Base-by-base conservation (phyloP, 2,797 vertebrate genomes). In the Petrocephalus sullivani region DNA sequence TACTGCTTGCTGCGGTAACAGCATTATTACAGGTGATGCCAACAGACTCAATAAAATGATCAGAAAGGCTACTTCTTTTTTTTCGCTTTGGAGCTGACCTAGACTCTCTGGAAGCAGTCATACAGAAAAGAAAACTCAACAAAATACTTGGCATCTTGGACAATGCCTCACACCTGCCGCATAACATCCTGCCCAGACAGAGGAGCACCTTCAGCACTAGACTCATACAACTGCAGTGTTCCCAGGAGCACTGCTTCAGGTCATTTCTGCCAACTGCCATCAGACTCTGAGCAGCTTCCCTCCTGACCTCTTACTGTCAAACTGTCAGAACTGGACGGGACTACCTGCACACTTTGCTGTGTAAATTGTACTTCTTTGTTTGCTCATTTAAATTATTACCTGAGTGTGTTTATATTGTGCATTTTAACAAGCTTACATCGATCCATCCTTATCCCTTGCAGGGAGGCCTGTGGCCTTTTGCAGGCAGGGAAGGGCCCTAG, bases 301-400 rank as follows among this genome's bases (percentile, higher is more conserved):
- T 78, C 37, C 37, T 78, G 71, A 78, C 75, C 75, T 2, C 75
- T 81, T 81, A 81, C 75, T 41, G 75, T 49, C 75, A 81, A 81
- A n/a, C 37, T 19, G 7, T 41, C 64, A 6, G 64, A 28, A 28
- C 64, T 16, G 64, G 10, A 33, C 28, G 4, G 28, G 1, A 37
- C 5, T 71, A 19, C 64, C 16, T 37, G 4, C 64, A 37, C 12
- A 2, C 64, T 71, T 37, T 37, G 64, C 16, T 71, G 0, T 71
- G 28, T 71, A 71, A 37, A 37, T 71, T 71, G 61, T 67, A 67
- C 5, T 67, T 28, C 33, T 71, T 71, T 16, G 64, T 28, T 71
- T 51, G 49, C 5, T 7, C 12, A 71, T 71, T 71, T 71, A 71
- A 71, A 71, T 71, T 71, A 71, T 71, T 71, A 71, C 64, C 64